Base-by-base conservation (phyloP, 2,888 invertebrate species). In the Linnaemya vulpina region DNA sequence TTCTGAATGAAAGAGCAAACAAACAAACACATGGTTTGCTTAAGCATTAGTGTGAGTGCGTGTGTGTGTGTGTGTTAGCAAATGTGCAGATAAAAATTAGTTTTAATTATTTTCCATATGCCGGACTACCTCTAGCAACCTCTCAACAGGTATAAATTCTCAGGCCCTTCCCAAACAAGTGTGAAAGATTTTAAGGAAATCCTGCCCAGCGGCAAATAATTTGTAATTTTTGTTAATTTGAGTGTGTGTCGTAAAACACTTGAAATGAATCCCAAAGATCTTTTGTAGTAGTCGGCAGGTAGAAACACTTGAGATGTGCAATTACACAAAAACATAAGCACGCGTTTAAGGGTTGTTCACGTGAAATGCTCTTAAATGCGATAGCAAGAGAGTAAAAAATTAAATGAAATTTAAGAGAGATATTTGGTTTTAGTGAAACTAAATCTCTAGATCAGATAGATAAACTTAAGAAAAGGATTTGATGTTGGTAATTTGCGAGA, bases 191-290 rank as follows among this genome's bases (percentile, higher is more conserved):
- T 46, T 53, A 73, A 83, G 73, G 17, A 43, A 20, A 70, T 40
- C 38, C 40, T 7, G 53, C n/a, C 3, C 20, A 15, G 7, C 20
- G 65, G 58, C 51, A 17, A 68, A 75, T n/a, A 46, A 58, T 20
- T 73, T 38, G 25, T 35, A 17, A 60, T 43, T 17, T 4, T 53
- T 67, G n/a, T 40, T 60, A 15, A 2, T 22, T 53, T 60, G 13
- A 35, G 40, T 25, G 43, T 17, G 13, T 75, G 71, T 22, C 76
- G 71, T 84, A 80, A 79, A 80, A 73, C 79, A 79, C 84, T 79
- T 84, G 84, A 84, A 65, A 53, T 13, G 0, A 55, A 49, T 49
- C 7, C 11, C 15, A 17, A 22, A 38, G 40, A 62, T 78, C 40
- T 8, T 30, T 13, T 49, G 43, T 49, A 7, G 11, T 17, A 7